Conservation (phyloP, 2,113 vertebrate species). For the Colistium nudipinnis region DNA sequence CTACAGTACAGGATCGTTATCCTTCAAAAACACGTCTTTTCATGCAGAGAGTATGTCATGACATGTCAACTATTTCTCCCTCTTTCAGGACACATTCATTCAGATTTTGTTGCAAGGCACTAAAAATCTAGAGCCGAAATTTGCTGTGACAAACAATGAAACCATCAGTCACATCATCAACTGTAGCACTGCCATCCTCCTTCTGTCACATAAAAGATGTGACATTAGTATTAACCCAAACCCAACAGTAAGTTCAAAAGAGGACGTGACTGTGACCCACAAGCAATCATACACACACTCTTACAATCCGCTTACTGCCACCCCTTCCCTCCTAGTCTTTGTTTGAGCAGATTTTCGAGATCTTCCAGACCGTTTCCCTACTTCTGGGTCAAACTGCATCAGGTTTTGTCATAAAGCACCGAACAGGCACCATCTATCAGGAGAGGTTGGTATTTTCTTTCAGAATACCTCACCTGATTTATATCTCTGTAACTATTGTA, state of each 20-base stretch:
- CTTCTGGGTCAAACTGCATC: rapidly evolving
- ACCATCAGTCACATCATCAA: constrained; percentile 45
- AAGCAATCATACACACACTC: background rate
- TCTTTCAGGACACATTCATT: constrained; percentile 50
- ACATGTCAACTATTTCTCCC: background rate
- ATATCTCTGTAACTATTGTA: background rate
- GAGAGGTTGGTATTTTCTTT: constrained; percentile 62
- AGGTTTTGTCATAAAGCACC: constrained; percentile 6
- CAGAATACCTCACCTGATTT: background rate
- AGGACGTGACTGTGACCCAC: background rate
- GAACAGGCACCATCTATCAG: constrained; percentile 66
- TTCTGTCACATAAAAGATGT: constrained; percentile 59
- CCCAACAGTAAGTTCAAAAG: constrained; percentile 39
- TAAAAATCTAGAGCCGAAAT: rapidly evolving
- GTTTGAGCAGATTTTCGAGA: constrained; percentile 44
- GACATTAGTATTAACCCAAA: background rate
- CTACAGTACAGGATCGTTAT: too few species aligned
- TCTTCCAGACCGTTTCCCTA: constrained; percentile 12
- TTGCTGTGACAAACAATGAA: rapidly evolving
- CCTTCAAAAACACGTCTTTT: background rate
- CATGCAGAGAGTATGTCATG: background rate
- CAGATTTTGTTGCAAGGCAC: background rate
- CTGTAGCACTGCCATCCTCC: constrained; percentile 57
- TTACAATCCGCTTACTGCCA: background rate
- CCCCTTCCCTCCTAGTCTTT: constrained; percentile 23